Conservation (phyloP, 2,888 invertebrate genomes). For the Gastracanthus pulcherrimus region DNA sequence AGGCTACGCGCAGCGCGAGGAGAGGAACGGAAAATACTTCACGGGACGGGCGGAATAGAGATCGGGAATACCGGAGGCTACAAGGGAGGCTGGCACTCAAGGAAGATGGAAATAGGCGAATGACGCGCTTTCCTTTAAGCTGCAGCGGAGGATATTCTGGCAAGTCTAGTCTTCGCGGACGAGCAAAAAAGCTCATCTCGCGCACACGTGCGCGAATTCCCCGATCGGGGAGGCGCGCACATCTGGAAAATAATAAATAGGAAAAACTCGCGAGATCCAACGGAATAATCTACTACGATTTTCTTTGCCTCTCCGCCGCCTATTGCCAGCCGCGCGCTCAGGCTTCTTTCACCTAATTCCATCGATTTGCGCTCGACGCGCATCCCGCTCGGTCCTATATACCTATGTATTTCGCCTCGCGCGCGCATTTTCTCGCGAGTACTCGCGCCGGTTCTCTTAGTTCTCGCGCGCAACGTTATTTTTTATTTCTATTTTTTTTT, state of each 20-base stretch:
- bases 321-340: background rate
- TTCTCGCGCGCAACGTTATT: background rate
- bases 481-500: background rate
- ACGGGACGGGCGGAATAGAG: slow-evolving; percentile 22
- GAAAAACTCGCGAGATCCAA: slow-evolving; percentile 16
- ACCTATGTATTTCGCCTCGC: slow-evolving; percentile 10
- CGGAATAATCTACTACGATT: slow-evolving; percentile 35
- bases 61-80: slow-evolving; percentile 28
- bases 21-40: background rate
- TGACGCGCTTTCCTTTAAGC: slow-evolving; percentile 19
- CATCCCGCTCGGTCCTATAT: too few relatives aligned
- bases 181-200: background rate
- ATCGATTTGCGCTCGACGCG: slow-evolving; percentile 29
- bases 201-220: background rate
- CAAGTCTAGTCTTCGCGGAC: too few relatives aligned
- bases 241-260: slow-evolving; percentile 31
- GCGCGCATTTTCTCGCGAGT: background rate
- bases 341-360: slow-evolving; percentile 1
- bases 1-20: background rate
- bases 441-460: background rate
- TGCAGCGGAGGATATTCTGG: background rate
- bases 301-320: background rate
- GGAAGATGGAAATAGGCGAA: slow-evolving; percentile 27
- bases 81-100: background rate
- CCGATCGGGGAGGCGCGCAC: slow-evolving; percentile 11